phyloP scores from a whole-genome alignment of 2,797 vertebrate species.

The Carapus acus region DNA sequence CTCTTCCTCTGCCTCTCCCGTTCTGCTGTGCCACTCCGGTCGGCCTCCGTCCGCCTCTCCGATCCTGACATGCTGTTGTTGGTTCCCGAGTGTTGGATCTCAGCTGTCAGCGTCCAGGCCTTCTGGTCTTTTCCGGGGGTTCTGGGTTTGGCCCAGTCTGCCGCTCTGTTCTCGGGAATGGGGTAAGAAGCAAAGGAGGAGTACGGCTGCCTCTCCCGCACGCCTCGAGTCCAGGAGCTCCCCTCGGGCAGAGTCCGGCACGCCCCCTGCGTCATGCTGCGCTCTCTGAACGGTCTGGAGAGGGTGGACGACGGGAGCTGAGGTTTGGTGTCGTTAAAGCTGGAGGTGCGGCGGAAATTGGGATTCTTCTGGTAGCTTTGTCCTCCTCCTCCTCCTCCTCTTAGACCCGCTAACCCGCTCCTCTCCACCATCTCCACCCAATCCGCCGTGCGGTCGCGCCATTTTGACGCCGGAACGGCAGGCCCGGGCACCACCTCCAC shows the following conservation, averaged over 20 bases:
- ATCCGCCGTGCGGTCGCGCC: slow-evolving; percentile 74
- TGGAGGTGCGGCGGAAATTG: slow-evolving; percentile 86
- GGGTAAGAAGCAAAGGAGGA: slow-evolving; percentile 40
- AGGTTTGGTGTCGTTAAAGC: slow-evolving; percentile 86
- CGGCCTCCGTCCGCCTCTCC: slow-evolving; percentile 48
- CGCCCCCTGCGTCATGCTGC: slow-evolving; percentile 86
- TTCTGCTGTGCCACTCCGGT: slow-evolving; percentile 43
- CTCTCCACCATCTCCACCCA: slow-evolving; percentile 81
- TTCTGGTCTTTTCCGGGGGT: slow-evolving; percentile 50
- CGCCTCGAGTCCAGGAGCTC: slow-evolving; percentile 70
- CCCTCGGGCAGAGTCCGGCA: slow-evolving; percentile 81
- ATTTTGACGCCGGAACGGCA: slow-evolving; percentile 63
- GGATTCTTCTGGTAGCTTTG: slow-evolving; percentile 65
- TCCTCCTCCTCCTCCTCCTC: slow-evolving; percentile 30
- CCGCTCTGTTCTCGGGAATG: slow-evolving; percentile 67
- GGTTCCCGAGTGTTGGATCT: slow-evolving; percentile 52
- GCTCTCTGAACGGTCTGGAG: slow-evolving; percentile 81
- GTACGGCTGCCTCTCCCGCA: slow-evolving; percentile 70
- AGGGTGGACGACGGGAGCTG: slow-evolving; percentile 57
- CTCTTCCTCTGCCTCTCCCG: slow-evolving; percentile 28
- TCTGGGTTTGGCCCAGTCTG: slow-evolving; percentile 60
- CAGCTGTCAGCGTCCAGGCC: slow-evolving; percentile 37
- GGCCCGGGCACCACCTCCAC: slow-evolving; percentile 63
- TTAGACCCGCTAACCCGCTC: slow-evolving; percentile 49
- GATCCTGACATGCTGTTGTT: slow-evolving; percentile 47